Percentiles rank a stretch among this genome's conserved stretches.
Evolutionary conservation across 2,888 invertebrate genomes (phyloP).

Genomic region (Frankliniella fusca): DNA sequence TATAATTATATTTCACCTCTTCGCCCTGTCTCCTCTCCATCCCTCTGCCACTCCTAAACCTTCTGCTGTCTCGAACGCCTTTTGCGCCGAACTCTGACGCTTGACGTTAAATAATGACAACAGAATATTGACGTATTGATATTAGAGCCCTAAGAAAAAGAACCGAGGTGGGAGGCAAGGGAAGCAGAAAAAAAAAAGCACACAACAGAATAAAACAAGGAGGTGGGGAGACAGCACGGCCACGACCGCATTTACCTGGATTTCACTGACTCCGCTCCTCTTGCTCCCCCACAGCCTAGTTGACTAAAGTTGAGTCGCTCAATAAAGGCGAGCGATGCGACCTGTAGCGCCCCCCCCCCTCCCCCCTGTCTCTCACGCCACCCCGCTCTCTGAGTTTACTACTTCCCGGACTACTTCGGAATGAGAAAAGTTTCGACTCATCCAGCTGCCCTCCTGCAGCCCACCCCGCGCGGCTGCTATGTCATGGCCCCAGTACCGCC

Average conservation of each 20-base stretch:
- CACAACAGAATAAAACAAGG: background rate
- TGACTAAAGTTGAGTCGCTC: slow-evolving; percentile 1
- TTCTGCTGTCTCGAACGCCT: too few species aligned
- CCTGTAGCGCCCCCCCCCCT: background rate
- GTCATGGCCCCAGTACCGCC: too few species aligned
- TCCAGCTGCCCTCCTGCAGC: background rate
- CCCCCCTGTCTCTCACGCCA: background rate
- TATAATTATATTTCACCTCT: too few species aligned
- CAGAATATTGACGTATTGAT: too few species aligned
- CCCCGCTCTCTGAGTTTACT: background rate
- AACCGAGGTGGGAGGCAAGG: background rate
- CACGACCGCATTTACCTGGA: too few species aligned
- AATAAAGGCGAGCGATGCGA: background rate
- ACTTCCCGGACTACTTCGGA: background rate
- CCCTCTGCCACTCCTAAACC: too few species aligned
- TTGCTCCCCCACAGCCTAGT: background rate
- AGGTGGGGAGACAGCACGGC: background rate
- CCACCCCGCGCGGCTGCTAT: too few species aligned
- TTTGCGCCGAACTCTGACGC: too few species aligned
- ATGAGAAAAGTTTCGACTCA: background rate
- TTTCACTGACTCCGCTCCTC: too few species aligned
- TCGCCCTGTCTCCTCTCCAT: too few species aligned
- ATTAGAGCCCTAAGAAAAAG: too few species aligned
- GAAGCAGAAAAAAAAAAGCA: background rate
- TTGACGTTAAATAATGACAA: too few species aligned